Conservation (phyloP, 2,113 vertebrate species). For the Oxygymnocypris stewartii region DNA sequence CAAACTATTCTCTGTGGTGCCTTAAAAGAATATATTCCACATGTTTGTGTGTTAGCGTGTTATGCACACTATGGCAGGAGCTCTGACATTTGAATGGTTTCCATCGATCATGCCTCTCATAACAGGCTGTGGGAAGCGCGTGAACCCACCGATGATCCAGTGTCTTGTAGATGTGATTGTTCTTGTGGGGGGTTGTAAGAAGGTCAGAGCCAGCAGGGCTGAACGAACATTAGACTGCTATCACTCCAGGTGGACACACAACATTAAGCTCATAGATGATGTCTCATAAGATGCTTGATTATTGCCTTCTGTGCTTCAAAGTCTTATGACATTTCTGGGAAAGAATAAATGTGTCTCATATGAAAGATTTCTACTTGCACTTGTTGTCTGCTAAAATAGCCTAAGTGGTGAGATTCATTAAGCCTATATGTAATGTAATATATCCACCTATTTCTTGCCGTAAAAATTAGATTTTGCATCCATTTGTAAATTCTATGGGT, state of each 20-base stretch:
- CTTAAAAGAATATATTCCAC: background rate
- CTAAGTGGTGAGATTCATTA: background rate
- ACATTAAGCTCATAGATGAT: slow-evolving; percentile 42
- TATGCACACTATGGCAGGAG: background rate
- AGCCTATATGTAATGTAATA: background rate
- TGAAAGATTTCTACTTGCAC: background rate
- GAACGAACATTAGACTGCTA: slow-evolving; percentile 28
- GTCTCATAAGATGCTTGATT: slow-evolving; percentile 36
- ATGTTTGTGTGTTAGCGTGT: background rate
- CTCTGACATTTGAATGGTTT: slow-evolving; percentile 44
- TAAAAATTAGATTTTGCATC: too few species aligned
- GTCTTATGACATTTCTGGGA: background rate
- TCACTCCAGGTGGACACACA: slow-evolving; percentile 36
- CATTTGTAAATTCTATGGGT: too few species aligned
- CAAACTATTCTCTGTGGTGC: background rate
- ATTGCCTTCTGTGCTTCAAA: background rate
- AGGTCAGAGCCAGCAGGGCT: slow-evolving; percentile 40
- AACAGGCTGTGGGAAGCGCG: background rate
- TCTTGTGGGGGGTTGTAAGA: slow-evolving; percentile 18
- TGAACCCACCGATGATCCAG: slow-evolving; percentile 10
- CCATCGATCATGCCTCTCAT: slow-evolving; percentile 28
- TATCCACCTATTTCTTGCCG: too few species aligned
- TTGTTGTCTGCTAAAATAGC: background rate
- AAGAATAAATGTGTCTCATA: background rate
- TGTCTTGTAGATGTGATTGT: background rate